Evolutionary conservation across 64 coral and sea anemone genomes (phyloP).

Genomic region (Porites lutea): DNA sequence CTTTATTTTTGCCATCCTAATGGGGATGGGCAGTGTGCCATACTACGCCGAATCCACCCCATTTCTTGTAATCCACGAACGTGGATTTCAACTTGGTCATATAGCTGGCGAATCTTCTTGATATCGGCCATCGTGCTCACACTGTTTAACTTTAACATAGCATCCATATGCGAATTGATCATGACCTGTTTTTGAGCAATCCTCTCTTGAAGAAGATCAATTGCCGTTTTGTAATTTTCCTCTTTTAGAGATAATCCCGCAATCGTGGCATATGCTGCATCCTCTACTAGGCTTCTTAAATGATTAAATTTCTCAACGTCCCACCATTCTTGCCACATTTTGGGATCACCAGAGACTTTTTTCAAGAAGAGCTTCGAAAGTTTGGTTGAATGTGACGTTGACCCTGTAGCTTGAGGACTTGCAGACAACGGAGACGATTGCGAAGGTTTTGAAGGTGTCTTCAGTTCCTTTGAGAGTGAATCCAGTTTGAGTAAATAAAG

Average conservation of each 20-base stretch:
- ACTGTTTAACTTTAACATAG: constrained; percentile 22
- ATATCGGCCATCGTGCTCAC: constrained; percentile 30
- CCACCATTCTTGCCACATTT: constrained; percentile 5
- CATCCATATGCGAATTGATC: constrained; percentile 14
- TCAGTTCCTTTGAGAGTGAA: no score
- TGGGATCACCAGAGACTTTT: background rate
- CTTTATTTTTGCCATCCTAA: constrained; percentile 48
- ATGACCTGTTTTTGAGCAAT: background rate
- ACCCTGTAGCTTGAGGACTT: no score
- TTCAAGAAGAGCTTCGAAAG: background rate
- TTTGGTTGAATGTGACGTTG: no score
- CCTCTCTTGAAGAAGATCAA: background rate
- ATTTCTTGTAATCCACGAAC: constrained; percentile 23
- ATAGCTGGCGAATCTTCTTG: constrained; percentile 32
- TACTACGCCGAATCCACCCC: constrained; percentile 32
- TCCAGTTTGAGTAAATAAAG: no score
- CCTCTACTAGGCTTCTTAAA: no score
- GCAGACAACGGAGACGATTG: no score
- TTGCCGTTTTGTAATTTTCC: background rate
- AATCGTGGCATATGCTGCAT: background rate
- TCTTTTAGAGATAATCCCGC: background rate
- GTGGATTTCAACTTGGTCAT: constrained; percentile 27
- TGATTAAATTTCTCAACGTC: constrained; percentile 12
- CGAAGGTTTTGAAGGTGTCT: no score
- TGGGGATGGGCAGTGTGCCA: constrained; percentile 33